Base-by-base conservation (phyloP, 2,888 invertebrate species). In the Flexamia atlantica region DNA sequence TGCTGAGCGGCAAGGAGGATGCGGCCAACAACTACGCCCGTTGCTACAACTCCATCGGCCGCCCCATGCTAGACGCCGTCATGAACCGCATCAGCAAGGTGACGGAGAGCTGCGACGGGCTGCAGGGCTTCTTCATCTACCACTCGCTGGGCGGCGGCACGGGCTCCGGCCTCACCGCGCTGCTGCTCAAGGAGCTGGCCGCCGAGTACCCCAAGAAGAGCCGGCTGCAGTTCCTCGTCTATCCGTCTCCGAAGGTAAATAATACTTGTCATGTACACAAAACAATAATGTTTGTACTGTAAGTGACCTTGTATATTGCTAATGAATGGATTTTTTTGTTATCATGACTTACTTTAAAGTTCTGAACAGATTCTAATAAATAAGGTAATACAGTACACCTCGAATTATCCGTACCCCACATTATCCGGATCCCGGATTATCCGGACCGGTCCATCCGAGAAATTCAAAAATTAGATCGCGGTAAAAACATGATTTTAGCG, bases 11-110 rank as follows among this genome's bases (percentile, higher is more conserved):
- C 46, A 87, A 86, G 70, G 23, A 87, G 87, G 97, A 97, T 90
- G 95, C 96, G 1, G 95, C 96, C 0, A 97, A 95, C 89, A 97
- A 96, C 90, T 97, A 94, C 89, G 96, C 96, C 0, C 92, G 96
- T 32, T 97, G 97, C 9, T 95, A 95, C 87, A 96, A 95, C 89
- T 93, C 94, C 1, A 93, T 97, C 84, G 97, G 96, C 0, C 91
- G 92, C 81, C 96, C 96, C 90, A 93, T 96, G 90, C 91, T 96
- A 23, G 95, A 95, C 86, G 87, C 94, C 2, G 94, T 94, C 0
- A 90, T 97, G 87, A 95, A 97, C 89, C 91, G 95, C 88, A 91
- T 95, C 28, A 91, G 95, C 79, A 89, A 92, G 84, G 91, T 93
- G 0, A 93, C 93, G 1, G 95, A 96, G 87, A 91, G 91, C 12